Evolutionary conservation across 2,888 invertebrate genomes (phyloP).

Genomic region (Bursaphelenchus okinawaensis): DNA sequence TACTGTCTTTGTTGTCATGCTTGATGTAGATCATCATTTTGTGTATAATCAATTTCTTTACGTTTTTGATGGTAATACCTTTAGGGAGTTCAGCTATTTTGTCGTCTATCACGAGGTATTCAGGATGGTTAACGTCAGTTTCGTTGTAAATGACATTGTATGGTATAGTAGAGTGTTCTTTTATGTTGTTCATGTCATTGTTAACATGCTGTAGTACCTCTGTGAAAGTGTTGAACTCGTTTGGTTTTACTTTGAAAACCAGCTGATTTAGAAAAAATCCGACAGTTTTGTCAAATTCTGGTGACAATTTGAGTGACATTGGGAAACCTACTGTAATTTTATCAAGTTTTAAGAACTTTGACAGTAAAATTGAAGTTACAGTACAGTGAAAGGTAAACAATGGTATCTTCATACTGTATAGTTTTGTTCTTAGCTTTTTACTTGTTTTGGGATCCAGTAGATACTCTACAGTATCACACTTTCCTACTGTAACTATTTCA

Average conservation of each 20-base stretch:
- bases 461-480: not conserved
- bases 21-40: not conserved
- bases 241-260: not conserved
- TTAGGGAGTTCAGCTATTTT: not conserved
- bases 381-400: not conserved
- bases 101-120: not conserved
- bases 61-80: not conserved
- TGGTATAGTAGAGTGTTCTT: not conserved
- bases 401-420: not conserved
- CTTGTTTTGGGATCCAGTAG: not conserved
- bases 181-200: not conserved
- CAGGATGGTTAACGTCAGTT: not conserved
- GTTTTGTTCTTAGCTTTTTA: not conserved
- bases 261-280: constrained; percentile 7
- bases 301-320: not conserved
- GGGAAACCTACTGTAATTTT: constrained; percentile 3
- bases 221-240: not conserved
- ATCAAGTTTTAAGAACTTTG: not conserved
- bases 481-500: not conserved
- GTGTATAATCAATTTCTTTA: not conserved
- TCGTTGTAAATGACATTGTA: not conserved
- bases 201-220: not conserved
- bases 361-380: not conserved
- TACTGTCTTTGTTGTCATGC: not conserved
- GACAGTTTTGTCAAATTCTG: constrained; percentile 5